These are phyloP conservation scores for Hyles lineata DNA, from an alignment of 2,888 invertebrate genomes.

Conservation along the genomic window DNA sequence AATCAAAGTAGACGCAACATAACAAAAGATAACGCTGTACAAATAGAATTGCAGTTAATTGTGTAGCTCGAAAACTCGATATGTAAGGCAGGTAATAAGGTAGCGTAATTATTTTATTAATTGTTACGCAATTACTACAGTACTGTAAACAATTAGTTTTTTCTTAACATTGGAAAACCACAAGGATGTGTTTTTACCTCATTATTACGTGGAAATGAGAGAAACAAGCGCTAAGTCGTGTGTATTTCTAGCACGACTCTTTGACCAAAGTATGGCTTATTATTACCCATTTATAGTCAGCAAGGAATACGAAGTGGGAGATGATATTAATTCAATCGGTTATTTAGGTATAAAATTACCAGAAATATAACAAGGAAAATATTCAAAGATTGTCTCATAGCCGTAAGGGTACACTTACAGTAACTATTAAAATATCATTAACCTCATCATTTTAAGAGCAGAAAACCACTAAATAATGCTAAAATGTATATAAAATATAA, in stretches of 20 bases:
- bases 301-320: not conserved
- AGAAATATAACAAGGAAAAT: too few species aligned
- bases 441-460: too few species aligned
- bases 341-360: not conserved
- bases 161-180: constrained; percentile 18
- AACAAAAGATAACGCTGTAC: not conserved
- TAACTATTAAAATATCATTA: too few species aligned
- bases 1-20: not conserved
- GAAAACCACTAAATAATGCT: too few species aligned
- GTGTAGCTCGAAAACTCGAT: not conserved
- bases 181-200: constrained; percentile 17
- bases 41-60: not conserved
- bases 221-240: constrained; percentile 14
- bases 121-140: not conserved
- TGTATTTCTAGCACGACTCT: constrained; percentile 10
- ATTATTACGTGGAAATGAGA: constrained; percentile 11
- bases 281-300: not conserved
- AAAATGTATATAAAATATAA: constrained; percentile 30
- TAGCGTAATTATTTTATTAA: not conserved
- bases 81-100: not conserved
- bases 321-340: not conserved
- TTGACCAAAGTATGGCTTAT: not conserved
- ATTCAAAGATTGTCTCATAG: too few species aligned
- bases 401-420: too few species aligned
- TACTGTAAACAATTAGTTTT: constrained; percentile 44